A percentile compares a stretch with the other conserved stretches of the same genome.
Conservation (phyloP, 2,113 vertebrate species). For the Hippocampus abdominalis region DNA sequence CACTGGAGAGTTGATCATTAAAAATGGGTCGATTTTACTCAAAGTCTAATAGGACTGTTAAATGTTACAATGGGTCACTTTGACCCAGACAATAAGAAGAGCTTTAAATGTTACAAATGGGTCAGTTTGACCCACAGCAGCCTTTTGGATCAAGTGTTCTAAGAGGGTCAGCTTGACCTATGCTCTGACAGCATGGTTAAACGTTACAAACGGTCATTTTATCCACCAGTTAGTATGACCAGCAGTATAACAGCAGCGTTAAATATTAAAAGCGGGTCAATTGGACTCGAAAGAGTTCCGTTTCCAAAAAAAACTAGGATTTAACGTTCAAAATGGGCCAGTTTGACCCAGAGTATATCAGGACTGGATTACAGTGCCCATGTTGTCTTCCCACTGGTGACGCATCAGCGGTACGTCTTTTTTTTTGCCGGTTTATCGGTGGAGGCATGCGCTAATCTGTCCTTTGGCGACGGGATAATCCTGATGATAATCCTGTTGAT, state of each 20-base stretch:
- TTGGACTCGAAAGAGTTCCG: neutral
- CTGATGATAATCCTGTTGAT: slow-evolving; percentile 3
- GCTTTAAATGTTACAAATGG: neutral
- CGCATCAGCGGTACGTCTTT: neutral
- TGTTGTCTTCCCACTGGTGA: neutral
- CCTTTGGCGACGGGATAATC: slow-evolving; percentile 40
- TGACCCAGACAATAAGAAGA: neutral
- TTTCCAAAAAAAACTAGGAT: neutral
- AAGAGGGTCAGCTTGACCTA: neutral
- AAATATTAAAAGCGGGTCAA: neutral
- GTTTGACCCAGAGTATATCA: neutral
- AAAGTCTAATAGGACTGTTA: too few relatives aligned
- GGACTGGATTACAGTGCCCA: neutral
- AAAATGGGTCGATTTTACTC: neutral
- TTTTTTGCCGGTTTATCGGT: slow-evolving; percentile 27
- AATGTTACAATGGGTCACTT: neutral
- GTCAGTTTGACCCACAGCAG: neutral
- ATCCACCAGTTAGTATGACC: neutral
- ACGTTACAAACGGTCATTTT: neutral
- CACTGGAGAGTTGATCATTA: too few relatives aligned
- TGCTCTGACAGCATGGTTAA: neutral
- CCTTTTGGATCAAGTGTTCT: neutral
- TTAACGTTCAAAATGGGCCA: neutral
- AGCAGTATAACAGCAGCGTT: neutral
- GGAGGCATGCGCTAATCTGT: slow-evolving; percentile 34